Percentiles rank a stretch among this genome's conserved stretches.
Conservation (phyloP, 2,888 invertebrate genomes). For the Crossocerus cetratus region DNA sequence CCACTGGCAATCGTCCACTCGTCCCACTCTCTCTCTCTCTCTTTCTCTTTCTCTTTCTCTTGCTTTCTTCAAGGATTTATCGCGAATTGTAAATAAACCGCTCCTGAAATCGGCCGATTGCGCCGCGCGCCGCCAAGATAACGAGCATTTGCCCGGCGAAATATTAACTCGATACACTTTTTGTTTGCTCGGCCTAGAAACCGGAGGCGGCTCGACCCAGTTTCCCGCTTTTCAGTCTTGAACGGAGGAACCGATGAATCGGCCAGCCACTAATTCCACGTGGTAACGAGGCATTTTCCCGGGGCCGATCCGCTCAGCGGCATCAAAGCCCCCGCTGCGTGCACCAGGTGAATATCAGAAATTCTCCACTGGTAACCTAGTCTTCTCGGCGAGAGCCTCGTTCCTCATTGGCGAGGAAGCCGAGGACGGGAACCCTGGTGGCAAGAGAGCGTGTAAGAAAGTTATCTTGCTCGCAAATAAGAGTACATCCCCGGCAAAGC, state of each 20-base stretch:
- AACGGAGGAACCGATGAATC: too few relatives aligned
- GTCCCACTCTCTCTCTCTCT: neutral
- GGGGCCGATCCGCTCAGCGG: too few relatives aligned
- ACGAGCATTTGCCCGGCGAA: neutral
- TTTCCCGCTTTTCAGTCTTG: conserved; percentile 1
- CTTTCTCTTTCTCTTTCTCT: too few relatives aligned
- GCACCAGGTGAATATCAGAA: too few relatives aligned
- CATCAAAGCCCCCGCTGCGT: too few relatives aligned
- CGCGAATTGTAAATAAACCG: conserved; percentile 11
- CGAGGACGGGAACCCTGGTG: too few relatives aligned
- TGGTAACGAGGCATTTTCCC: too few relatives aligned
- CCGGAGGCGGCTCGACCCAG: neutral
- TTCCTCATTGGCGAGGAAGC: too few relatives aligned
- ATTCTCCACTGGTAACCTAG: too few relatives aligned
- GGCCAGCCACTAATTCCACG: too few relatives aligned
- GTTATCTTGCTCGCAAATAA: neutral
- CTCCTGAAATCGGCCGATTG: neutral
- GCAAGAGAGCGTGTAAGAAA: too few relatives aligned
- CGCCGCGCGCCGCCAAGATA: neutral
- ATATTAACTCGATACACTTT: conserved; percentile 1
- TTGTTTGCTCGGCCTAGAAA: neutral
- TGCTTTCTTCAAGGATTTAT: conserved; percentile 30
- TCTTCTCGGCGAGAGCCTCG: too few relatives aligned
- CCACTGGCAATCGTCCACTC: conserved; percentile 36
- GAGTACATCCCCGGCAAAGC: neutral